These are phyloP conservation scores for Eutrigla gurnardus DNA, from an alignment of 2,797 vertebrate species.

Conservation along the genomic window DNA sequence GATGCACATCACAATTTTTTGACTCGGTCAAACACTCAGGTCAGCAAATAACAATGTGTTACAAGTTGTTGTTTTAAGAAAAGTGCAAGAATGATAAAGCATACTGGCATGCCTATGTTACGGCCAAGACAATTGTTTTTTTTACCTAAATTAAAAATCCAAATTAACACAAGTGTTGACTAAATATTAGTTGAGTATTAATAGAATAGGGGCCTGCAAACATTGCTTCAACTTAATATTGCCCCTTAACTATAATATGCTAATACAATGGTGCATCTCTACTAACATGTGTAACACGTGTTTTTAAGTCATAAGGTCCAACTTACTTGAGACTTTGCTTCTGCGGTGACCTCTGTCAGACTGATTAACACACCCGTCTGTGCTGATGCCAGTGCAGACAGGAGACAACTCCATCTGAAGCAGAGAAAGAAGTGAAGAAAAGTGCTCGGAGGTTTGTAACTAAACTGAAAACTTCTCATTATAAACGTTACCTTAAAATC, in stretches of 20 bases:
- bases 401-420: constrained; percentile 70
- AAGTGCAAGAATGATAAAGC: neutral
- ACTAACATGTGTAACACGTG: neutral
- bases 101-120: neutral
- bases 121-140: neutral
- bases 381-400: constrained; percentile 34
- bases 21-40: no score
- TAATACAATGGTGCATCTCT: neutral
- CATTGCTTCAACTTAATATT: neutral
- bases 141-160: neutral
- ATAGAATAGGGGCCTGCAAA: neutral
- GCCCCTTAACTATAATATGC: neutral
- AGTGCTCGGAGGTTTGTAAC: neutral
- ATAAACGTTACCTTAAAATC: neutral
- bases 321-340: constrained; percentile 77
- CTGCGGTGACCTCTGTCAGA: constrained; percentile 50
- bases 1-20: neutral
- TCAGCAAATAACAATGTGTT: neutral
- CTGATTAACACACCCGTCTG: constrained; percentile 36
- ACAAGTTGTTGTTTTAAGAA: neutral
- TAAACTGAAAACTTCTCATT: neutral
- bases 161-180: neutral
- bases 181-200: neutral
- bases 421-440: neutral
- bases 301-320: neutral